Conservation (phyloP, 2,797 vertebrate species). For the Falco novaeseelandiae region DNA sequence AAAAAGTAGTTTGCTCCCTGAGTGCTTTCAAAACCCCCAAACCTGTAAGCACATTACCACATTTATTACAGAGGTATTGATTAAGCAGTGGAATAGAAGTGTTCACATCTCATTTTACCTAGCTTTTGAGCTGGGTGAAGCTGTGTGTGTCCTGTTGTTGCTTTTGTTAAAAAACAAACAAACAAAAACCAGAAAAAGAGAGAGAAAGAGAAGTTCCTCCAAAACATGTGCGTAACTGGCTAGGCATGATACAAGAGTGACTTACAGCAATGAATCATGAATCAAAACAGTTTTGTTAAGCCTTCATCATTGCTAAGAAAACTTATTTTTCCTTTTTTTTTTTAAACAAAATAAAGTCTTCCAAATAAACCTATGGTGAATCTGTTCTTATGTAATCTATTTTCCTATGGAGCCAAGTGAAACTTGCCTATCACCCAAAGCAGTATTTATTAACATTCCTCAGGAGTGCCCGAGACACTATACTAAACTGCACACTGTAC, state of each 20-base stretch:
- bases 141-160: background rate
- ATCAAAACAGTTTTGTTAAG: background rate
- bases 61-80: background rate
- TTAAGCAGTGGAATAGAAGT: background rate
- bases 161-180: background rate
- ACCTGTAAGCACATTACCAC: background rate
- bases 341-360: background rate
- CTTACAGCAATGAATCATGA: background rate
- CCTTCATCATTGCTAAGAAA: background rate
- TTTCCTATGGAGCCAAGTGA: background rate
- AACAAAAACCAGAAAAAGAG: rapidly evolving
- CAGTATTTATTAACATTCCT: background rate
- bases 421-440: background rate
- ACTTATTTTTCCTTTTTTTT: background rate
- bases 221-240: background rate
- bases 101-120: background rate
- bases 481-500: background rate
- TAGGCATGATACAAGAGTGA: background rate
- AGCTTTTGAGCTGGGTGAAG: background rate
- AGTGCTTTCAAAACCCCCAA: background rate
- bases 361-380: background rate
- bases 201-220: background rate
- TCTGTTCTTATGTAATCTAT: background rate
- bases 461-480: background rate
- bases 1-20: background rate